phyloP scores from a whole-genome alignment of 2,797 vertebrate genomes.

The Psittacula echo region DNA sequence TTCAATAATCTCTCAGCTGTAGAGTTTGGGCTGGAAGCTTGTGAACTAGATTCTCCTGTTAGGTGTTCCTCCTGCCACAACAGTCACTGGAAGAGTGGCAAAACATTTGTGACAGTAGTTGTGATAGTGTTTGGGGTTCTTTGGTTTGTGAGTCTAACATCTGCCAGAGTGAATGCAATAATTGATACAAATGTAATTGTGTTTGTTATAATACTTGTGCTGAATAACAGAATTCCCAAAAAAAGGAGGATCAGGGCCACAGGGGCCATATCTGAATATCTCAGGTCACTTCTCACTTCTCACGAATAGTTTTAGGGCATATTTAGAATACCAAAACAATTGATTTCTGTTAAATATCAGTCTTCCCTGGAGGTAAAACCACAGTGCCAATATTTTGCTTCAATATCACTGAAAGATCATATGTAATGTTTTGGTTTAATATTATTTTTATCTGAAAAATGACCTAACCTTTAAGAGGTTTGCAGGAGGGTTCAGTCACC shows the following conservation, averaged over 20 bases:
- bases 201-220: not conserved
- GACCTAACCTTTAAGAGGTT: not conserved
- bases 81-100: not conserved
- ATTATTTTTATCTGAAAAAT: not conserved
- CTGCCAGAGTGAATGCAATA: not conserved
- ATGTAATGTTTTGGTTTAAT: not conserved
- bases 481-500: not conserved
- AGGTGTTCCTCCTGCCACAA: not conserved
- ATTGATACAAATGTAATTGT: not conserved
- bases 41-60: not conserved
- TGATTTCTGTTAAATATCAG: not conserved
- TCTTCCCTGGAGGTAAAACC: not conserved
- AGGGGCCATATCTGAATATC: not conserved
- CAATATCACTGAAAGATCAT: not conserved
- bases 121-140: fast-evolving
- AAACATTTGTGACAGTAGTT: not conserved
- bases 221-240: not conserved
- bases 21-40: not conserved
- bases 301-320: not conserved
- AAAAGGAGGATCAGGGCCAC: not conserved
- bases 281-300: not conserved
- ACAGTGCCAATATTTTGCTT: not conserved
- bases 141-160: not conserved
- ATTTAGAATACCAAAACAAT: not conserved
- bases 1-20: not conserved